Evolutionary conservation across 2,113 vertebrate genomes (phyloP), one percentile per base, ranked within the genome.

Genomic region (Oncorhynchus nerka): DNA sequence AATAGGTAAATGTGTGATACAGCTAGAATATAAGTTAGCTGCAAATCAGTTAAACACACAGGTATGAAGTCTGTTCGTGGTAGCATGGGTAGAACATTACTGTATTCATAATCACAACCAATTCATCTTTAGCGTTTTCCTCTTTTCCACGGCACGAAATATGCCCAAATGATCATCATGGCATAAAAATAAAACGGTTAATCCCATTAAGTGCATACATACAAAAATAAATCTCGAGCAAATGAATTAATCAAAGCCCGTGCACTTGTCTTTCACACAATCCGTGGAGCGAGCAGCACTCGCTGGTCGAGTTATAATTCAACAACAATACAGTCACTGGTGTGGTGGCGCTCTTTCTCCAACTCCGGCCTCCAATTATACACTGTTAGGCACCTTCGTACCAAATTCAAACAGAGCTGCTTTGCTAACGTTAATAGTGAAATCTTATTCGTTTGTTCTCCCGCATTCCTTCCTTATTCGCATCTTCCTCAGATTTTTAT

Each of bases 141-240:
- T 64, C 85, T 83, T 74, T 81, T 81, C 85, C 86, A 86, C 75
- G 80, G 83, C 72, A 86, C 74, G 77, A 87, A 85, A 83, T 83
- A 79, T 57, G 81, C 78, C 79, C 79, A 82, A 77, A 82, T 78
- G 20, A 82, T 75, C 86, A 81, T 86, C 57, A 62, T 71, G 67
- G 55, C 74, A 75, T 57, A 72, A 64, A 78, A 61, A 75, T 65
- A 81, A 73, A 79, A 70, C 12, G 26, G 3, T n/a, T n/a, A 68
- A 55, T 48, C 55, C 48, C 39, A 39, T 39, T 39, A 39, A 39
- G 22, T 68, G 26, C 71, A 30, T 48, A 19, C 68, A 55, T 7
- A 28, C 34, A 62, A 70, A 70, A 72, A 74, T 45, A 51, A 70
- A 75, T 70, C 55, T 75, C 74, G 48, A 48, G 48, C 71, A 39